Evolutionary conservation across 2,113 vertebrate species (phyloP), one percentile per base, ranked within the genome.

Genomic region (Coreoperca whiteheadi): DNA sequence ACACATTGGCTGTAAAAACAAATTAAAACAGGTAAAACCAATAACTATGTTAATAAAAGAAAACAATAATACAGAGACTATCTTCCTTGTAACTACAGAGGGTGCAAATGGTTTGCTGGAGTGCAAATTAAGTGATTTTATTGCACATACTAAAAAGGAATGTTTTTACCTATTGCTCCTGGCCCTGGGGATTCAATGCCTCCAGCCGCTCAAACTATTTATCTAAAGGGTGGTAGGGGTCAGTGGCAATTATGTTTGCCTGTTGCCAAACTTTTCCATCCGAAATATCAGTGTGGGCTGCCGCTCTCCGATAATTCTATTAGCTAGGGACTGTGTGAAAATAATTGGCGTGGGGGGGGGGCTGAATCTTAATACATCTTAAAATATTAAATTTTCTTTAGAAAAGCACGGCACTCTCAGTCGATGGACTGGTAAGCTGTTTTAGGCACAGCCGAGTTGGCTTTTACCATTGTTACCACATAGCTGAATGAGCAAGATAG

Each of bases 71-170:
- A 66, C 30, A 21, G 25, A n/a, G 28, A 65, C 50, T 39, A 8
- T 67, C 30, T 41, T 59, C 20, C 37, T 67, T 70, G 60, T 72
- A 80, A 56, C 12, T 64, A 67, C 46, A 3, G 66, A 37, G 50
- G 72, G 83, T 79, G 79, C 69, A 70, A 48, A 71, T 64, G 63
- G 77, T 63, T 53, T 16, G 80, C 72, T 46, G 21, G 20, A 60
- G 28, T 28, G 48, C 46, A 48, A 87, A 75, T 85, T 10, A 75
- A 46, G 28, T 37, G 25, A 59, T 83, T 88, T 84, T 67, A 79
- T 68, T 68, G 54, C 76, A 34, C 43, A 60, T 73, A 77, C 1
- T 79, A 76, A 85, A 82, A 79, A 41, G 14, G 21, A 30, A 57
- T 32, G 66, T 61, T 63, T 72, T 12, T 54, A 75, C 67, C 30